Evolutionary conservation across 2,888 invertebrate species (phyloP).

Genomic region (Argyresthia goedartella): DNA sequence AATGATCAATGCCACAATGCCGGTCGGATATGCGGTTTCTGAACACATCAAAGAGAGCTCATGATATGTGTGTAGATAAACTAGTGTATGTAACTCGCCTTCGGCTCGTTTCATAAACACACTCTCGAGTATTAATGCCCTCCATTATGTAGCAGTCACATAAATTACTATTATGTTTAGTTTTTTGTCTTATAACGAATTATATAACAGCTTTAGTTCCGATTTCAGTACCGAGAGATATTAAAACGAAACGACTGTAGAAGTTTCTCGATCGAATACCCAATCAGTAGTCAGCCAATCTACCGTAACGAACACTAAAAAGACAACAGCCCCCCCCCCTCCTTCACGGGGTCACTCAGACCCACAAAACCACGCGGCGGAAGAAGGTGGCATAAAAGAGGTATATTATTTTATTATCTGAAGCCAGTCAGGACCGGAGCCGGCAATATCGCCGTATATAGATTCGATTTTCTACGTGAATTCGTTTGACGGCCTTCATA

Average conservation of each 20-base stretch:
- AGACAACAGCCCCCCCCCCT: not conserved
- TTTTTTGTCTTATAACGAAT: too few relatives aligned
- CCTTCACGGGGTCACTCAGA: conserved; percentile 21
- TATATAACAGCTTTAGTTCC: too few relatives aligned
- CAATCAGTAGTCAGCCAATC: not conserved
- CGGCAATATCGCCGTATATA: conserved; percentile 69
- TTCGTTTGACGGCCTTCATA: conserved; percentile 73
- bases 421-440: conserved; percentile 55
- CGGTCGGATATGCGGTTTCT: too few relatives aligned
- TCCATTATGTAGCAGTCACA: too few relatives aligned
- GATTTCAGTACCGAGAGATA: too few relatives aligned
- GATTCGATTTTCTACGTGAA: conserved; percentile 74
- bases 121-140: too few relatives aligned
- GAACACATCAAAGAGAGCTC: too few relatives aligned
- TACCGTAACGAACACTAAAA: not conserved
- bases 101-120: too few relatives aligned
- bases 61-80: too few relatives aligned
- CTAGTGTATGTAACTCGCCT: too few relatives aligned
- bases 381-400: conserved; percentile 46
- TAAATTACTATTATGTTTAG: too few relatives aligned
- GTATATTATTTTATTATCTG: conserved; percentile 71
- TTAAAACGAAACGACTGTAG: not conserved
- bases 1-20: too few relatives aligned
- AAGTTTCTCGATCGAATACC: not conserved
- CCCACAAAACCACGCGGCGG: conserved; percentile 10